These are phyloP conservation scores for Pocillopora verrucosa DNA, from an alignment of 64 coral and sea anemone genomes.

Conservation along the genomic window DNA sequence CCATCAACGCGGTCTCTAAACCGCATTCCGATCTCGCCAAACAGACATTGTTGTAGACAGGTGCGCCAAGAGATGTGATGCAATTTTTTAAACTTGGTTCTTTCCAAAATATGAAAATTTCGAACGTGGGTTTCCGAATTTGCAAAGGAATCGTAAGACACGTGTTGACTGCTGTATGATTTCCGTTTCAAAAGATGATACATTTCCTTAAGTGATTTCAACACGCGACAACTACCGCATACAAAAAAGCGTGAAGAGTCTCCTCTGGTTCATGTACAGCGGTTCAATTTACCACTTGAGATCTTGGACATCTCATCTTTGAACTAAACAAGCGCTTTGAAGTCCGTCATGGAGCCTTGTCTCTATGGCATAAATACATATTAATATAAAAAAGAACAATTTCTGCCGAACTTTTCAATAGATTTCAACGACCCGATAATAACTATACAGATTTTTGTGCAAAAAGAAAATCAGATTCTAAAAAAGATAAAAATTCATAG, in stretches of 20 bases:
- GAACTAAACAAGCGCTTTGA: not conserved
- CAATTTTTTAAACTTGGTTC: not conserved
- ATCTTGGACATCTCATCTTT: not conserved
- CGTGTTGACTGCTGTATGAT: not conserved
- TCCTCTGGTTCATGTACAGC: not conserved
- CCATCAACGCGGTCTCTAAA: constrained; percentile 24
- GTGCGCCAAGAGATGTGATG: not conserved
- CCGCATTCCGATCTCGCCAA: constrained; percentile 12
- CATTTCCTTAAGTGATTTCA: constrained; percentile 8
- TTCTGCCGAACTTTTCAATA: not conserved
- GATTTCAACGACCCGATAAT: not conserved
- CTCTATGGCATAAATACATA: not conserved
- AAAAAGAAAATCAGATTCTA: not conserved
- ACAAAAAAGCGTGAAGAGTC: not conserved
- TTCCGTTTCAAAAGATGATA: not conserved
- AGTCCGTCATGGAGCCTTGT: not conserved
- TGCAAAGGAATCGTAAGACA: not conserved
- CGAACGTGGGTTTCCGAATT: not conserved
- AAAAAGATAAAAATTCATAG: not conserved
- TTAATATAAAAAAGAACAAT: not conserved
- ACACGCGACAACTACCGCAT: constrained; percentile 1
- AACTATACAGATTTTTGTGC: not conserved
- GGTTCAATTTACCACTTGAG: too few species aligned
- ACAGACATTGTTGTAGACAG: not conserved
- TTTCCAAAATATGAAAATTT: not conserved